Conservation (phyloP, 2,888 invertebrate species). For the Andrena minutula region DNA sequence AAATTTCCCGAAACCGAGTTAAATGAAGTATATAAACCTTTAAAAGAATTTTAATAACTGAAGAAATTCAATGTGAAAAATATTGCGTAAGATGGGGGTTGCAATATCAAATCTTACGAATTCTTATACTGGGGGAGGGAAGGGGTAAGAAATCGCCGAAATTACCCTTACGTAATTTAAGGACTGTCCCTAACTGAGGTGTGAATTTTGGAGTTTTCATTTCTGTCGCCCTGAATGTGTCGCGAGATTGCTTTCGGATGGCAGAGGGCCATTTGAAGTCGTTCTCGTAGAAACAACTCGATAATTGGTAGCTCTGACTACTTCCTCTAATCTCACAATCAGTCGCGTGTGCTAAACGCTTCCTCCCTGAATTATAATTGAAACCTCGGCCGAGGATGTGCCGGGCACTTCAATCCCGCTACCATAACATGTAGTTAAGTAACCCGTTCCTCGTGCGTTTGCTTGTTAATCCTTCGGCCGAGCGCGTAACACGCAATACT, state of each 20-base stretch:
- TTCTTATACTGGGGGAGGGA: too few species aligned
- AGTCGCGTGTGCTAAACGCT: slow-evolving; percentile 63
- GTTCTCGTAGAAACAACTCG: slow-evolving; percentile 36
- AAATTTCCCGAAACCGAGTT: too few species aligned
- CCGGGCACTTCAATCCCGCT: slow-evolving; percentile 29
- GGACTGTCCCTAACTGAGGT: too few species aligned
- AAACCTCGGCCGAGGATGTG: slow-evolving; percentile 42
- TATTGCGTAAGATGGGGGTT: too few species aligned
- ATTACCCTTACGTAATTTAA: too few species aligned
- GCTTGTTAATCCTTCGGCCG: not conserved
- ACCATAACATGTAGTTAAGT: slow-evolving; percentile 15
- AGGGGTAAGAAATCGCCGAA: too few species aligned
- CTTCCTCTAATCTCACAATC: slow-evolving; percentile 70
- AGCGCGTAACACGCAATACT: slow-evolving; percentile 5
- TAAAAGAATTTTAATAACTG: too few species aligned
- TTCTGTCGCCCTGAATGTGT: not conserved
- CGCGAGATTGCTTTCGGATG: slow-evolving; percentile 9
- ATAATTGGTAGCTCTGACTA: slow-evolving; percentile 54
- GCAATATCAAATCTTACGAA: too few species aligned
- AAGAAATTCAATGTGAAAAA: too few species aligned
- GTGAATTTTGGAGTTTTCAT: too few species aligned
- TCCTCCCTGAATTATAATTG: slow-evolving; percentile 67
- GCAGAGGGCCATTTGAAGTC: slow-evolving; percentile 13
- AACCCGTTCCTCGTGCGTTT: not conserved
- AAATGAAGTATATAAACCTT: too few species aligned